Conservation (phyloP, 2,797 vertebrate species). For the Onychomys torridus region DNA sequence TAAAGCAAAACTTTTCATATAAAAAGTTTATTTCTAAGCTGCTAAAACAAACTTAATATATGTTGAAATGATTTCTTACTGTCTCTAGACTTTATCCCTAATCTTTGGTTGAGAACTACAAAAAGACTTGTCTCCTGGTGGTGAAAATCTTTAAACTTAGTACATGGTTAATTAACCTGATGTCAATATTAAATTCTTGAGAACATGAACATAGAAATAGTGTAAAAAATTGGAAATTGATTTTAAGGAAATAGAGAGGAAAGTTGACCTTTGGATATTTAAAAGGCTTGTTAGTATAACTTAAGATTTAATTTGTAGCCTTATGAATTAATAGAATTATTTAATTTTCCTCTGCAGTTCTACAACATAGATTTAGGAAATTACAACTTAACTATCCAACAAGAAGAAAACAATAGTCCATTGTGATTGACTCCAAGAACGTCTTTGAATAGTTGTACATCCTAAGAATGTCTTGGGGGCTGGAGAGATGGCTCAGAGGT, state of each 20-base stretch:
- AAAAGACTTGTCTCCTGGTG: not conserved
- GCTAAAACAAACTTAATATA: not conserved
- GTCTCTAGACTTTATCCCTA: slow-evolving; percentile 8
- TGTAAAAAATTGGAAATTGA: not conserved
- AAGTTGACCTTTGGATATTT: not conserved
- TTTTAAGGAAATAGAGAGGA: slow-evolving; percentile 28
- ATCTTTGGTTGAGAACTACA: slow-evolving; percentile 17
- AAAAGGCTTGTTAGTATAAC: not conserved
- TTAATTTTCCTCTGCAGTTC: not conserved
- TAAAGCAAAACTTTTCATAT: slow-evolving; percentile 9
- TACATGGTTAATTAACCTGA: slow-evolving; percentile 35
- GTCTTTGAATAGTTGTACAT: not conserved
- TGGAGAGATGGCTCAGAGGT: too few species aligned
- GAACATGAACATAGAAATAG: not conserved
- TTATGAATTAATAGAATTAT: not conserved
- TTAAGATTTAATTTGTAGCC: slow-evolving; percentile 12
- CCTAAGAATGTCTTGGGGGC: not conserved
- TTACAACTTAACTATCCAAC: not conserved
- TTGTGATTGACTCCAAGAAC: not conserved
- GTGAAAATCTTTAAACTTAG: not conserved
- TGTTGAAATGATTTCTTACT: not conserved
- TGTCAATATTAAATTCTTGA: not conserved
- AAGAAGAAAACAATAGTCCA: not conserved
- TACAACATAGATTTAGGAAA: not conserved
- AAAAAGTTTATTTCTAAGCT: slow-evolving; percentile 18